These are phyloP conservation scores for Heliothis peltigera DNA, from an alignment of 2,888 invertebrate species.

Conservation along the genomic window DNA sequence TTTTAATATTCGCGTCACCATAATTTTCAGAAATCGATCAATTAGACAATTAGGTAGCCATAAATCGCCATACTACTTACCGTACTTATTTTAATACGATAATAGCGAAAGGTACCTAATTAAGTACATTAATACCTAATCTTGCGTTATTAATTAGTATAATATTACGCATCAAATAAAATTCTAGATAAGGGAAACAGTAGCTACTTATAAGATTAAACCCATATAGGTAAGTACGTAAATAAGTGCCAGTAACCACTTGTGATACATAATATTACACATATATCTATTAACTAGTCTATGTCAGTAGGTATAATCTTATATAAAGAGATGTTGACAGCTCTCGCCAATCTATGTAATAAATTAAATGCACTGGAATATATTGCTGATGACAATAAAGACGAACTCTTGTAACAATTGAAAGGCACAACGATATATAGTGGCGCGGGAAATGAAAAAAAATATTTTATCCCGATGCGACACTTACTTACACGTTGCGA, in stretches of 20 bases:
- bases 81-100: conserved; percentile 5
- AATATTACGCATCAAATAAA: conserved; percentile 27
- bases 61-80: conserved; percentile 2
- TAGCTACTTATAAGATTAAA: conserved; percentile 5
- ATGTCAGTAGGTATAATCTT: too few relatives aligned
- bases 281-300: too few relatives aligned
- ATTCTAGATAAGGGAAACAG: conserved; percentile 26
- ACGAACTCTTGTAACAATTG: too few relatives aligned
- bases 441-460: too few relatives aligned
- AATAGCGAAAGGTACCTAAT: neutral
- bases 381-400: too few relatives aligned
- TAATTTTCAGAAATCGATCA: conserved; percentile 7
- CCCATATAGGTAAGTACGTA: neutral
- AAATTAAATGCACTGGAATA: too few relatives aligned
- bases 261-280: too few relatives aligned
- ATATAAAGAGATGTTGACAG: too few relatives aligned
- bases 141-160: neutral
- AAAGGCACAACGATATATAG: too few relatives aligned
- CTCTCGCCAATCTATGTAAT: too few relatives aligned
- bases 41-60: conserved; percentile 5
- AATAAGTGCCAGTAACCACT: neutral
- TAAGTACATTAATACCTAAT: neutral
- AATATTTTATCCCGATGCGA: too few relatives aligned
- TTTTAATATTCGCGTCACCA: conserved; percentile 2
- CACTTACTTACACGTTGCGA: too few relatives aligned